Conservation (phyloP, 2,888 invertebrate species). For the Agelastica alni region DNA sequence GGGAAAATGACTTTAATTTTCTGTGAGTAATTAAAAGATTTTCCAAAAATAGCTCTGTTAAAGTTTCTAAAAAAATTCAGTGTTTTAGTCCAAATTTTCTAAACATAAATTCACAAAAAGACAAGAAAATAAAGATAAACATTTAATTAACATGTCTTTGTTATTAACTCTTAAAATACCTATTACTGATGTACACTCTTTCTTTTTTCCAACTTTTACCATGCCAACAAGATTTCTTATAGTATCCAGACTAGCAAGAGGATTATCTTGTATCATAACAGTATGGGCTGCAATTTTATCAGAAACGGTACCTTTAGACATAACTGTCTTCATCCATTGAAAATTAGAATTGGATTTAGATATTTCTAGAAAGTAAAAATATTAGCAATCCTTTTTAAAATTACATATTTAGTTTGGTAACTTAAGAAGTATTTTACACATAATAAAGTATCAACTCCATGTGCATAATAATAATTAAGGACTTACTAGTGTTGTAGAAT, state of each 20-base stretch:
- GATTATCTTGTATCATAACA: constrained; percentile 79
- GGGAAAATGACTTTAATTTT: constrained; percentile 69
- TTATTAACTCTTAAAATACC: constrained; percentile 54
- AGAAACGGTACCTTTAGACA: constrained; percentile 78
- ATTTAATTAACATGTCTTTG: background rate
- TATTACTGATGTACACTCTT: constrained; percentile 70
- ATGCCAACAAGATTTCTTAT: constrained; percentile 73
- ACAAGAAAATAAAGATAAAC: no score
- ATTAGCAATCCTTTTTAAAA: no score
- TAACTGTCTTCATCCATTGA: constrained; percentile 78
- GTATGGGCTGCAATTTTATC: constrained; percentile 87
- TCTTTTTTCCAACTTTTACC: constrained; percentile 78
- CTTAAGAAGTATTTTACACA: no score
- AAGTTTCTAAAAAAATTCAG: constrained; percentile 69
- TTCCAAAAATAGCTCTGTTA: constrained; percentile 76
- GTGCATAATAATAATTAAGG: no score
- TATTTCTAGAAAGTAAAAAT: constrained; percentile 59
- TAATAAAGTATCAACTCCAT: no score
- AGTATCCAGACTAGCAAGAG: constrained; percentile 75
- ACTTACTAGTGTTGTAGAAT: constrained; percentile 66
- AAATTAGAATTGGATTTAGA: constrained; percentile 66
- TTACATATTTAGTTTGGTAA: no score
- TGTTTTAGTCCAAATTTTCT: background rate
- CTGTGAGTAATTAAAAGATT: constrained; percentile 69
- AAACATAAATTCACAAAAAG: no score